Evolutionary conservation across 2,888 invertebrate species (phyloP).

Genomic region (Drosophila conformis): DNA sequence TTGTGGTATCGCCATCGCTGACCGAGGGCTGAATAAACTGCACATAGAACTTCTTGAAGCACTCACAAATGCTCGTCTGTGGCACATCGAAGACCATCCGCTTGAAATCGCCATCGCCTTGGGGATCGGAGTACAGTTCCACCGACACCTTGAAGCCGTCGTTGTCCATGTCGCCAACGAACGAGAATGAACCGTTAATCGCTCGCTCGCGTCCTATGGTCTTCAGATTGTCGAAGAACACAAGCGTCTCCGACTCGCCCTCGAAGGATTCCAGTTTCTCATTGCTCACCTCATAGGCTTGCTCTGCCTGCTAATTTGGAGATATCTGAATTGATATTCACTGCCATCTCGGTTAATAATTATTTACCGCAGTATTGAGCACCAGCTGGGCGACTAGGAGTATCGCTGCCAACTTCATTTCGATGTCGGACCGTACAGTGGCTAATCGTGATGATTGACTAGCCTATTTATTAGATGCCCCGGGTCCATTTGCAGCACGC

Average conservation of each 20-base stretch:
- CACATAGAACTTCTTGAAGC: conserved; percentile 75
- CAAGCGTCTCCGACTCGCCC: conserved; percentile 66
- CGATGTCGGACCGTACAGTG: conserved; percentile 6
- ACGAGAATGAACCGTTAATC: conserved; percentile 70
- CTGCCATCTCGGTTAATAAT: neutral
- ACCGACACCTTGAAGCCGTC: conserved; percentile 71
- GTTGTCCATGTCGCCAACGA: conserved; percentile 72
- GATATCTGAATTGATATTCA: neutral
- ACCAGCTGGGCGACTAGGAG: conserved; percentile 36
- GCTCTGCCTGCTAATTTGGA: conserved; percentile 48
- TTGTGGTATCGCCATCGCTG: conserved; percentile 66
- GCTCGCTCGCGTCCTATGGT: conserved; percentile 67
- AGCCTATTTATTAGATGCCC: conserved; percentile 51
- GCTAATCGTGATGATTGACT: neutral
- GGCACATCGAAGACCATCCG: conserved; percentile 78
- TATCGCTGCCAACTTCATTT: conserved; percentile 52
- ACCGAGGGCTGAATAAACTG: conserved; percentile 77
- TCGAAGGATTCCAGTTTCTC: conserved; percentile 68
- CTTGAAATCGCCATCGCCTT: conserved; percentile 72
- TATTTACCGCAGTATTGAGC: conserved; percentile 53
- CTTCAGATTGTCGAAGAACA: conserved; percentile 53
- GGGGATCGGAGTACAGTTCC: conserved; percentile 73
- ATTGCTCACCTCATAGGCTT: conserved; percentile 72
- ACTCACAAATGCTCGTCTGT: conserved; percentile 74
- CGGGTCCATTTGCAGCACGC: conserved; percentile 39